phyloP scores from a whole-genome alignment of 2,888 invertebrate genomes.

The Drosophila demipolita region DNA sequence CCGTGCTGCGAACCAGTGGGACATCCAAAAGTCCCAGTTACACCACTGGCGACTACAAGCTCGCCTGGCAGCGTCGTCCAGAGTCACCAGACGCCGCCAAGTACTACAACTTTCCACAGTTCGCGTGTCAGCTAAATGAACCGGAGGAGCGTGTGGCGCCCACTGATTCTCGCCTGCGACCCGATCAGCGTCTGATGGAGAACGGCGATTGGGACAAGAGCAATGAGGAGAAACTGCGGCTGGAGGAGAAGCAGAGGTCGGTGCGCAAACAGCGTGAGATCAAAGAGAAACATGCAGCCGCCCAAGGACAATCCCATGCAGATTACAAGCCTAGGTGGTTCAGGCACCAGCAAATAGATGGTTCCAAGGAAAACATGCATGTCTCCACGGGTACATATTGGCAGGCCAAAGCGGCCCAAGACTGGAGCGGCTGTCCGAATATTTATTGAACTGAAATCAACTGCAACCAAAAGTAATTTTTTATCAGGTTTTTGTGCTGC shows the following conservation, averaged over 20 bases:
- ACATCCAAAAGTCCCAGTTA: constrained; percentile 93
- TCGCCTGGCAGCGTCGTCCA: constrained; percentile 94
- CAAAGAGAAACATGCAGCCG: constrained; percentile 89
- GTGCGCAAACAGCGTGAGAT: constrained; percentile 91
- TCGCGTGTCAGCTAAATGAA: constrained; percentile 99
- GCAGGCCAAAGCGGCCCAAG: constrained; percentile 93
- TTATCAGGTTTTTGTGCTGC: constrained; percentile 29
- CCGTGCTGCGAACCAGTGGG: constrained; percentile 91
- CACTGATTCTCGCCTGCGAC: constrained; percentile 95
- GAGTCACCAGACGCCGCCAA: constrained; percentile 89
- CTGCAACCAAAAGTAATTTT: constrained; percentile 20
- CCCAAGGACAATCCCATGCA: constrained; percentile 88
- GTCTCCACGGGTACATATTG: constrained; percentile 96
- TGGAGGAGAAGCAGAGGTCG: constrained; percentile 98
- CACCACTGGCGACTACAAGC: constrained; percentile 94
- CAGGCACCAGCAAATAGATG: constrained; percentile 91
- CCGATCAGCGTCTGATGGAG: constrained; percentile 99
- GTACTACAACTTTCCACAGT: constrained; percentile 97
- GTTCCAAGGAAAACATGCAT: constrained; percentile 89
- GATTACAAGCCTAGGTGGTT: constrained; percentile 96
- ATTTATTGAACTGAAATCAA: constrained; percentile 86
- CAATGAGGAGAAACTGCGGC: constrained; percentile 92
- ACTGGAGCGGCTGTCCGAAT: constrained; percentile 96
- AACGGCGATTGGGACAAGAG: constrained; percentile 96
- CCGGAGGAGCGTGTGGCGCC: constrained; percentile 96